phyloP scores from a whole-genome alignment of 2,797 vertebrate species.

The Phataginus tetradactyla region DNA sequence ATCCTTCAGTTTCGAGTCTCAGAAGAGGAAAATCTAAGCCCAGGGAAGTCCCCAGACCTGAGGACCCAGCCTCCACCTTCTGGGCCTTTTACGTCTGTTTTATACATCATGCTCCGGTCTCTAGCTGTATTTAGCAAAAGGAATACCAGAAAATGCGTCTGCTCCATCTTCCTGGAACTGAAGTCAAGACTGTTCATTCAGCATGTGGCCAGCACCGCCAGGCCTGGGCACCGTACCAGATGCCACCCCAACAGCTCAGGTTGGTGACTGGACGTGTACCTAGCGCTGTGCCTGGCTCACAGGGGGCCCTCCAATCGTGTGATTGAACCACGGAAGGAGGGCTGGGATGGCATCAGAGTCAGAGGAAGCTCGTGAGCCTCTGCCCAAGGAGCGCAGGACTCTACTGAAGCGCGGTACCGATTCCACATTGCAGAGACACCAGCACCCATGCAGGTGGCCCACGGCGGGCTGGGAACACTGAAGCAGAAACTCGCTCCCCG shows the following conservation, averaged over 20 bases:
- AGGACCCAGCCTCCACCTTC: background rate
- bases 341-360: too few relatives aligned
- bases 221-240: fast-evolving
- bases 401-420: background rate
- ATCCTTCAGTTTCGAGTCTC: background rate
- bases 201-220: fast-evolving
- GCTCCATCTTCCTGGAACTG: background rate
- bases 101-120: fast-evolving
- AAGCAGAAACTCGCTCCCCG: background rate
- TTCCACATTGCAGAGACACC: background rate
- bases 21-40: background rate
- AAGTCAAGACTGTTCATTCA: background rate
- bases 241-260: background rate
- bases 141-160: background rate
- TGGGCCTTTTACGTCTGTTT: background rate
- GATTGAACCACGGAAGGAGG: background rate
- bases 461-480: background rate
- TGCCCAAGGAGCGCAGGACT: background rate
- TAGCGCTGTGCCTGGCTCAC: background rate
- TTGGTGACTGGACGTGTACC: fast-evolving
- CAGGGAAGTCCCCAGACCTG: fast-evolving
- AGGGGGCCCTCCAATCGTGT: background rate
- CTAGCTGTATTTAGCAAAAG: background rate
- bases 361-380: background rate
- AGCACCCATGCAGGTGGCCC: background rate